Conservation (phyloP, 2,797 vertebrate species). For the Falco novaeseelandiae region DNA sequence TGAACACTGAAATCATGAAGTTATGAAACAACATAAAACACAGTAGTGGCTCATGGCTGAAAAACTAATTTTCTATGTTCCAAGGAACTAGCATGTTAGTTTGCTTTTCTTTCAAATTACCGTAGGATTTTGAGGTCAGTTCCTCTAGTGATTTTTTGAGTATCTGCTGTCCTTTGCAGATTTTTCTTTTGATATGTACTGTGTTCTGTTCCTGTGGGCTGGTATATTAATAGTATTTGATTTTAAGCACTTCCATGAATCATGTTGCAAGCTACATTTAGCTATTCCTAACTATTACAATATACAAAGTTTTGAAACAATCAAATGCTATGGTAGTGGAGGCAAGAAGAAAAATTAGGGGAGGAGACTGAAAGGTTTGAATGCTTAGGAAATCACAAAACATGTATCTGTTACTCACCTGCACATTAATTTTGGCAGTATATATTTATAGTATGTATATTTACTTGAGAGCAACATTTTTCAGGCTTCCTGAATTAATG, state of each 20-base stretch:
- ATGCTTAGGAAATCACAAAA: background rate
- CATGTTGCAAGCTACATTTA: slow-evolving; percentile 6
- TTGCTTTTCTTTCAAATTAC: background rate
- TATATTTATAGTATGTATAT: background rate
- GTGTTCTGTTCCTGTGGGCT: slow-evolving; percentile 20
- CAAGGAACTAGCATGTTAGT: background rate
- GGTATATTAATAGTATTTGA: slow-evolving; percentile 31
- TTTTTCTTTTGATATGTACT: background rate
- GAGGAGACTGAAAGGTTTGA: background rate
- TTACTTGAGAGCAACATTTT: background rate
- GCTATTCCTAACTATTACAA: background rate
- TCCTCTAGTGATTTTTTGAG: background rate
- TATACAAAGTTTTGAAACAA: background rate
- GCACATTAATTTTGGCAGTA: background rate
- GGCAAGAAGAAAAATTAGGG: background rate
- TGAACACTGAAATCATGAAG: background rate
- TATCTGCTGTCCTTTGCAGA: slow-evolving; percentile 41
- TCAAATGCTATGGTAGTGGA: background rate
- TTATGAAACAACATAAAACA: background rate
- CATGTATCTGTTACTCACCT: background rate
- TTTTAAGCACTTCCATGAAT: slow-evolving; percentile 11
- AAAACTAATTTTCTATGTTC: background rate
- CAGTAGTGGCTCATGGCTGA: background rate
- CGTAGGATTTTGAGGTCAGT: background rate
- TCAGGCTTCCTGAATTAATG: background rate